Evolutionary conservation across 2,113 vertebrate genomes (phyloP).

Genomic region (Colinus virginianus): DNA sequence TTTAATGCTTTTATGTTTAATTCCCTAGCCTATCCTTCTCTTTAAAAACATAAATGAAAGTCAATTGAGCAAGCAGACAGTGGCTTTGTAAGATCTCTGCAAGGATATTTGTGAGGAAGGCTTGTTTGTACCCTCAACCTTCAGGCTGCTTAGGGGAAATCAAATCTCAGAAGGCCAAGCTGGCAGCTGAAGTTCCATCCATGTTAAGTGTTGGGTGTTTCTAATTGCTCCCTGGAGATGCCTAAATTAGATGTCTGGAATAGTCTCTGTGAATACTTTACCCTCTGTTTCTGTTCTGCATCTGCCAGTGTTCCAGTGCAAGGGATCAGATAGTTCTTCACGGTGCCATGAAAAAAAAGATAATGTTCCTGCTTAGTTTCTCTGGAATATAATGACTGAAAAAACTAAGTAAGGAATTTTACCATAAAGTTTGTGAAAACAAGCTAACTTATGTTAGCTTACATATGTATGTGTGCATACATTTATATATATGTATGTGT

Average conservation of each 20-base stretch:
- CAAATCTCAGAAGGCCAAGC: background rate
- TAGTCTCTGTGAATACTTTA: background rate
- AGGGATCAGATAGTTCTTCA: background rate
- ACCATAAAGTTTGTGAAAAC: background rate
- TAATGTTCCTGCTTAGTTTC: background rate
- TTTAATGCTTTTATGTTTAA: background rate
- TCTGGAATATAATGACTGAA: background rate
- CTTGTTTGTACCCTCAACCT: background rate
- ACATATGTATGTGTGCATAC: background rate
- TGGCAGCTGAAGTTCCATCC: background rate
- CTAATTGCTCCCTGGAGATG: background rate
- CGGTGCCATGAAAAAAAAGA: background rate
- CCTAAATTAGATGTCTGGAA: background rate
- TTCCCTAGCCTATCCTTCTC: background rate
- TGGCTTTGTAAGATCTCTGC: background rate
- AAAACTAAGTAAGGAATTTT: background rate
- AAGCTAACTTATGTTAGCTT: background rate
- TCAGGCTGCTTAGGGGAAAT: constrained; percentile 5
- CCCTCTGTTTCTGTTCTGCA: background rate
- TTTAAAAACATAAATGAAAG: background rate
- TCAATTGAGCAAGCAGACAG: background rate
- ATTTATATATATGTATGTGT: background rate
- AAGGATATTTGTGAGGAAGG: background rate
- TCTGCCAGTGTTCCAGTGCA: background rate
- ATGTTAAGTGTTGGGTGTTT: background rate